phyloP scores from a whole-genome alignment of 2,797 vertebrate genomes.

The Lacerta bilineata region DNA sequence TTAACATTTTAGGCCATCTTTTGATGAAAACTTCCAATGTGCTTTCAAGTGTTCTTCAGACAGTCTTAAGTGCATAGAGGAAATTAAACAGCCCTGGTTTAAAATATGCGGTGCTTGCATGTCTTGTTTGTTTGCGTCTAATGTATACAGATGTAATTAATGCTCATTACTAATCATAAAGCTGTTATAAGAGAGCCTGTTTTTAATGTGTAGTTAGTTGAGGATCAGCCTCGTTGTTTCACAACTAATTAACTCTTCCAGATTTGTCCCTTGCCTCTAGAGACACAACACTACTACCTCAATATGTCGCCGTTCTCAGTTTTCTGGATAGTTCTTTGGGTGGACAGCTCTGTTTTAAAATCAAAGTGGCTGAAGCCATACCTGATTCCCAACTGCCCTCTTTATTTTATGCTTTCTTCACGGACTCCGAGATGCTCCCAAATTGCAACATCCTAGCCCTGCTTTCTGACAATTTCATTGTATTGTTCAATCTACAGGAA shows the following conservation, averaged over 20 bases:
- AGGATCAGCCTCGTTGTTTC: neutral
- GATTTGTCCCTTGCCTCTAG: slow-evolving; percentile 16
- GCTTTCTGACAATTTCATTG: slow-evolving; percentile 67
- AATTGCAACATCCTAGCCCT: slow-evolving; percentile 48
- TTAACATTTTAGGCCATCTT: neutral
- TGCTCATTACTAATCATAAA: slow-evolving; percentile 19
- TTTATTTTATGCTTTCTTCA: slow-evolving; percentile 63
- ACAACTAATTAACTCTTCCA: slow-evolving; percentile 19
- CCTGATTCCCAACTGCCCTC: slow-evolving; percentile 54
- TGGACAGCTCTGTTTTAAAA: slow-evolving; percentile 79
- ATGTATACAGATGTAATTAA: neutral
- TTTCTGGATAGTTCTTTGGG: slow-evolving; percentile 68
- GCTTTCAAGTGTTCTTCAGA: neutral
- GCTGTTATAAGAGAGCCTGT: neutral
- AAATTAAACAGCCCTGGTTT: neutral
- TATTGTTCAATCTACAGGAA: slow-evolving; percentile 67
- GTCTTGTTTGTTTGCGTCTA: neutral
- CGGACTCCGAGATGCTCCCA: slow-evolving; percentile 66
- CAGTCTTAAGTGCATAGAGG: neutral
- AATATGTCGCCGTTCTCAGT: slow-evolving; percentile 74
- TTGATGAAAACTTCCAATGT: neutral
- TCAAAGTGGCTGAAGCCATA: slow-evolving; percentile 63
- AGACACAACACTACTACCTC: slow-evolving; percentile 53
- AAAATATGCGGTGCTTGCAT: neutral
- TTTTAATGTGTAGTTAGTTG: slow-evolving; percentile 11